phyloP scores from a whole-genome alignment of 64 coral and sea anemone genomes.

The Hydrozoanthus tunicans region DNA sequence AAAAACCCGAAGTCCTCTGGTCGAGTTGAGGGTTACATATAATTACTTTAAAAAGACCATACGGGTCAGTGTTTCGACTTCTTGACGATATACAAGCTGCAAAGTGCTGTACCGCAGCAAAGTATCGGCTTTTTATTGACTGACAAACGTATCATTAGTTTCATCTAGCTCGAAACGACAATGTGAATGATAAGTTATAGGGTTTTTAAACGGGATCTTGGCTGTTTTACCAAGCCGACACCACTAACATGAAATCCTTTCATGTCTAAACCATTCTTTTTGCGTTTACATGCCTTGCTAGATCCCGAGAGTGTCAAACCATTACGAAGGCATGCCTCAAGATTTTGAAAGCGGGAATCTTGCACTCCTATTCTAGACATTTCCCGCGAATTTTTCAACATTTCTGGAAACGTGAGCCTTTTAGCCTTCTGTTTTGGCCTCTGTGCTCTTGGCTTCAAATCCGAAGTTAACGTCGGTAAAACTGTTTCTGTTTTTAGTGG shows the following conservation, averaged over 20 bases:
- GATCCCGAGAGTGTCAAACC: constrained; percentile 3
- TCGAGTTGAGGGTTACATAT: too few relatives aligned
- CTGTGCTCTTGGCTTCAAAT: constrained; percentile 29
- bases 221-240: not conserved
- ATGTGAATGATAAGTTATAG: not conserved
- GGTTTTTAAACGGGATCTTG: not conserved
- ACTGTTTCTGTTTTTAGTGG: not conserved
- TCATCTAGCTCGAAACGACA: not conserved
- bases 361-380: constrained; percentile 69
- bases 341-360: constrained; percentile 86
- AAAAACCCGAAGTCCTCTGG: too few relatives aligned
- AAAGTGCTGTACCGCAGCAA: too few relatives aligned
- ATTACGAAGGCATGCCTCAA: constrained; percentile 66
- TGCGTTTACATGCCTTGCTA: not conserved
- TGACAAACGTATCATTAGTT: too few relatives aligned
- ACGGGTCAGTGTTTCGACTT: too few relatives aligned
- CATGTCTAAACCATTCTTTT: not conserved
- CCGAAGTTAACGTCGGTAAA: constrained; percentile 56
- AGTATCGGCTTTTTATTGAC: too few relatives aligned
- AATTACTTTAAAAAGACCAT: too few relatives aligned
- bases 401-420: constrained; percentile 73
- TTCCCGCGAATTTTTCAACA: constrained; percentile 80
- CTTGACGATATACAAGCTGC: too few relatives aligned
- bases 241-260: not conserved
- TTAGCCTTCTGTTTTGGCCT: constrained; percentile 42